phyloP scores from a whole-genome alignment of 2,113 vertebrate species.

The Brachirus orientalis region DNA sequence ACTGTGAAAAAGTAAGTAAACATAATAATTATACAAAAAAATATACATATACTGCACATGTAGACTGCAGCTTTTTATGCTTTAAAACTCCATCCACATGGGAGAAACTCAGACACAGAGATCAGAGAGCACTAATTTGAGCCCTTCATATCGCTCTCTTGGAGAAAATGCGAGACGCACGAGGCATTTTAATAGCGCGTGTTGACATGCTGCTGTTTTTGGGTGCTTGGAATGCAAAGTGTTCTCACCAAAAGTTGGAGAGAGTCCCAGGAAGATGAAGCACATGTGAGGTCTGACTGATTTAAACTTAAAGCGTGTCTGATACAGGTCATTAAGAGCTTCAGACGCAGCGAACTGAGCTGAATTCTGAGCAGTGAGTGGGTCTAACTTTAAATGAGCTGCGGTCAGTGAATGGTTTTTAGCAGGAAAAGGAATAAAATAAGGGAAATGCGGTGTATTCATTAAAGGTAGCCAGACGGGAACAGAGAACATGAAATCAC shows the following conservation, averaged over 20 bases:
- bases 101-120: not conserved
- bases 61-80: too few relatives aligned
- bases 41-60: too few relatives aligned
- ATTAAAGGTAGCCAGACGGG: not conserved
- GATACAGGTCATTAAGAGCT: not conserved
- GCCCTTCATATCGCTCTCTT: too few relatives aligned
- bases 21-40: not conserved
- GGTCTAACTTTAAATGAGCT: not conserved
- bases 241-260: not conserved
- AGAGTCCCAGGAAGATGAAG: not conserved
- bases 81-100: too few relatives aligned
- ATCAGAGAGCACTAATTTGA: not conserved
- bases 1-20: not conserved
- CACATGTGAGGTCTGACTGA: not conserved
- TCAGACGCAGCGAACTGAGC: not conserved
- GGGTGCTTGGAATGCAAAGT: not conserved
- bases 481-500: not conserved
- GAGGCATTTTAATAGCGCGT: too few relatives aligned
- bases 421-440: not conserved
- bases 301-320: conserved; percentile 1
- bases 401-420: not conserved
- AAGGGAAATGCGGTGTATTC: not conserved
- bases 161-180: too few relatives aligned
- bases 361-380: conserved; percentile 1
- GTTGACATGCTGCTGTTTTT: not conserved